Evolutionary conservation across 1,140 invertebrate species (phyloP).

Genomic region (Chironomus tepperi): DNA sequence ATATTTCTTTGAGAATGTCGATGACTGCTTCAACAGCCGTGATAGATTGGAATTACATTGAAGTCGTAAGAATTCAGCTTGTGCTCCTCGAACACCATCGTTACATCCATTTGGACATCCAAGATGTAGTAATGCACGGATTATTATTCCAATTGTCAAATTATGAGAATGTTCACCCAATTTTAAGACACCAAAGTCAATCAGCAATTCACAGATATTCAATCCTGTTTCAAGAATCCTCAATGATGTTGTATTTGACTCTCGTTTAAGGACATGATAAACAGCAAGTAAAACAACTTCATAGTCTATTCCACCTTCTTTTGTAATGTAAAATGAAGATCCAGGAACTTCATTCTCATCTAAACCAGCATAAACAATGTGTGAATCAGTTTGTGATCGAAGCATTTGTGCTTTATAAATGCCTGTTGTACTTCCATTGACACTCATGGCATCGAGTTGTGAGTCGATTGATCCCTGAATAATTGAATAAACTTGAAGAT

Average conservation of each 20-base stretch:
- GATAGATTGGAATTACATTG: constrained; percentile 78
- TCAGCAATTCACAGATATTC: constrained; percentile 77
- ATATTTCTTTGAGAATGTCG: constrained; percentile 67
- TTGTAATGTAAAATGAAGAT: constrained; percentile 84
- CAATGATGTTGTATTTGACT: constrained; percentile 60
- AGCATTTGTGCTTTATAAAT: constrained; percentile 48
- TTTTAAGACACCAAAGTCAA: constrained; percentile 79
- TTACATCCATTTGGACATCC: constrained; percentile 87
- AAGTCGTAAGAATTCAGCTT: constrained; percentile 79
- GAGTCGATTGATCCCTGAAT: constrained; percentile 66
- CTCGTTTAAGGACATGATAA: constrained; percentile 72
- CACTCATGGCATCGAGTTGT: constrained; percentile 63
- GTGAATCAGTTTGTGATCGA: constrained; percentile 88
- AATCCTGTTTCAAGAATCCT: constrained; percentile 83
- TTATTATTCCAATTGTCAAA: constrained; percentile 44
- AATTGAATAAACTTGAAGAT: constrained; percentile 28
- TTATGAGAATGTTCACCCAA: constrained; percentile 45
- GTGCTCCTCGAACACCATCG: constrained; percentile 63
- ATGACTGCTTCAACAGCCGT: constrained; percentile 58
- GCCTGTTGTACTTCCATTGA: constrained; percentile 40
- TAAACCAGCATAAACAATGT: constrained; percentile 74
- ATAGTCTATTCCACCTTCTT: constrained; percentile 87
- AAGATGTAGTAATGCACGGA: constrained; percentile 69
- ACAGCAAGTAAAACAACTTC: constrained; percentile 83
- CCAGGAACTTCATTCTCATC: constrained; percentile 83